A percentile compares a stretch with the other conserved stretches of the same genome.
phyloP scores from a whole-genome alignment of 2,888 invertebrate genomes.

The Agrypnus murinus region DNA sequence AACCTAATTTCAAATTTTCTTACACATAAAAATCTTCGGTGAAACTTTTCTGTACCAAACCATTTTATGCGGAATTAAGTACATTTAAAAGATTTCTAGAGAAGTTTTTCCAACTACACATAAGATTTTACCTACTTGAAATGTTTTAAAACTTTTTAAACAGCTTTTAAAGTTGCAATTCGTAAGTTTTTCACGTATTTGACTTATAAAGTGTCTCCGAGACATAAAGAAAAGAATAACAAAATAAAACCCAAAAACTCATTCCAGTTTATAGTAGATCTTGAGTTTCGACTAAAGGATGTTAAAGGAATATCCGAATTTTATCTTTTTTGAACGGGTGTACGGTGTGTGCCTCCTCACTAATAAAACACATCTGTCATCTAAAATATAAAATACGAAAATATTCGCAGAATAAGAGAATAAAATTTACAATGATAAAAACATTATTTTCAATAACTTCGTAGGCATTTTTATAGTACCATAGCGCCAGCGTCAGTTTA shows the following conservation, averaged over 20 bases:
- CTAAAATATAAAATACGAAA: slow-evolving; percentile 17
- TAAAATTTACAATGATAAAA: not conserved
- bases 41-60: no score
- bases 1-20: no score
- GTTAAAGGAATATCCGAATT: slow-evolving; percentile 27
- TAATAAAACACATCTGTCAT: slow-evolving; percentile 28
- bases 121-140: slow-evolving; percentile 26
- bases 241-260: slow-evolving; percentile 23
- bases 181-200: slow-evolving; percentile 28
- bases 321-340: slow-evolving; percentile 13
- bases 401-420: not conserved
- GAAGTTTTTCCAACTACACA: slow-evolving; percentile 18
- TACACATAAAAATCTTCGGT: no score
- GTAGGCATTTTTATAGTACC: not conserved
- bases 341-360: slow-evolving; percentile 10
- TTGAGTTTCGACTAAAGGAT: slow-evolving; percentile 23
- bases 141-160: slow-evolving; percentile 16
- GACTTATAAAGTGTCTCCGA: slow-evolving; percentile 25
- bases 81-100: not conserved
- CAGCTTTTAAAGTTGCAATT: slow-evolving; percentile 29
- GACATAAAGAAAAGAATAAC: slow-evolving; percentile 25
- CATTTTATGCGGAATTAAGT: no score
- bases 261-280: slow-evolving; percentile 22
- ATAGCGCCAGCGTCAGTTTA: not conserved
- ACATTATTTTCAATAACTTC: not conserved